These are phyloP conservation scores for Cladorhizidae sp. DNA, from an alignment of 37 sponge, comb jelly and placozoan genomes.

Conservation along the genomic window DNA sequence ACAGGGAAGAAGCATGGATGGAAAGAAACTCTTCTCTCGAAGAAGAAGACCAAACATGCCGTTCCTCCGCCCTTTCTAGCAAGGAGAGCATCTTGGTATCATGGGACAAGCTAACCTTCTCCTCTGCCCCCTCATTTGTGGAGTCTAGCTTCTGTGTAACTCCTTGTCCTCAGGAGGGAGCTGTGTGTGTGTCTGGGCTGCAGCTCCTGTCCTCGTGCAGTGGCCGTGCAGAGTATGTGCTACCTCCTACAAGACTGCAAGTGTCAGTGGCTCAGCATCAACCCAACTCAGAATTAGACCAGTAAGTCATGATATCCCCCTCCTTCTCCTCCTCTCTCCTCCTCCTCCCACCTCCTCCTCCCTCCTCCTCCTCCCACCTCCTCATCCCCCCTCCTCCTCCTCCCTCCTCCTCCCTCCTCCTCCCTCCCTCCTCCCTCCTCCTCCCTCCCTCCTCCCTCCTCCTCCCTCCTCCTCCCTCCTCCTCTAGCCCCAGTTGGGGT, in stretches of 20 bases:
- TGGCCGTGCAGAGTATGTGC: conserved; percentile 1
- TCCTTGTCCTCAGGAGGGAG: not conserved
- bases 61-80: not conserved
- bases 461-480: no score
- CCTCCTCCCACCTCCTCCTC: not conserved
- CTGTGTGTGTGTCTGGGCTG: conserved; percentile 22
- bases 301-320: conserved; percentile 25
- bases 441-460: no score
- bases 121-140: not conserved
- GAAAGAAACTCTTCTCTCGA: no score
- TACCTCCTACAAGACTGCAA: conserved; percentile 35
- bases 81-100: conserved; percentile 7
- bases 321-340: not conserved
- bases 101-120: conserved; percentile 14
- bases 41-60: not conserved
- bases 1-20: not conserved
- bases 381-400: not conserved
- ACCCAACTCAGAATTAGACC: conserved; percentile 34
- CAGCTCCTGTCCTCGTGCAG: conserved; percentile 9
- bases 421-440: not conserved
- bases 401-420: not conserved
- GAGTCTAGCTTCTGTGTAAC: not conserved
- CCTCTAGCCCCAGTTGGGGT: no score
- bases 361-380: no score
- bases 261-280: conserved; percentile 6